These are phyloP conservation scores for Echinometra lucunter DNA, from an alignment of 53 echinoderm and acorn worm species.

Conservation along the genomic window DNA sequence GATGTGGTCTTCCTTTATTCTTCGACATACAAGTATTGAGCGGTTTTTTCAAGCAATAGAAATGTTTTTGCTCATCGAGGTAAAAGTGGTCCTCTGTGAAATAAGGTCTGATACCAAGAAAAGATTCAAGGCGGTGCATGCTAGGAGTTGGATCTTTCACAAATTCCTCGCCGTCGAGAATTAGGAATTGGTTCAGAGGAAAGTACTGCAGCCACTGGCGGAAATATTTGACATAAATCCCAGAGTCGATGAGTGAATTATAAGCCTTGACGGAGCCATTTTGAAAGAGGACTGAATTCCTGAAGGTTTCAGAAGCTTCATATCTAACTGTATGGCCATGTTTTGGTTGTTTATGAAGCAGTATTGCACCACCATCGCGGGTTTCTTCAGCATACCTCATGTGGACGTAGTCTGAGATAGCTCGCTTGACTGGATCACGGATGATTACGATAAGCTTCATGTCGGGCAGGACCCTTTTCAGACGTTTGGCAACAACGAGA, in stretches of 20 bases:
- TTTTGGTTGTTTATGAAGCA: background rate
- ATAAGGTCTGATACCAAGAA: conserved; percentile 78
- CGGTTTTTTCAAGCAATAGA: conserved; percentile 85
- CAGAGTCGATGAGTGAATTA: conserved; percentile 81
- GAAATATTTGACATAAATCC: conserved; percentile 82
- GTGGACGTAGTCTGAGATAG: conserved; percentile 91
- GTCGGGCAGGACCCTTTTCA: conserved; percentile 71
- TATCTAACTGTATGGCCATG: conserved; percentile 33
- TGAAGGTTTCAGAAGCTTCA: conserved; percentile 77
- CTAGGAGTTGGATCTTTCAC: conserved; percentile 75
- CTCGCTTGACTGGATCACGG: conserved; percentile 88
- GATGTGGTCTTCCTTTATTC: conserved; percentile 86
- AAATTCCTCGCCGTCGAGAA: conserved; percentile 82
- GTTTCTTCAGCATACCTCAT: conserved; percentile 63
- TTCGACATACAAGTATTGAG: conserved; percentile 83
- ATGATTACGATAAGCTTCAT: conserved; percentile 86
- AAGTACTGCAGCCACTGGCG: conserved; percentile 79
- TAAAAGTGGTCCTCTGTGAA: conserved; percentile 88
- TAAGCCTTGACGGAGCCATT: conserved; percentile 73
- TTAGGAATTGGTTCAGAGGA: conserved; percentile 75
- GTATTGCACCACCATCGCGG: conserved; percentile 54
- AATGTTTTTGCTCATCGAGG: conserved; percentile 83
- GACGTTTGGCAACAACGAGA: conserved; percentile 61
- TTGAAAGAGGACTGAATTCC: conserved; percentile 78
- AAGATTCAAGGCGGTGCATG: conserved; percentile 77